phyloP scores from a whole-genome alignment of 2,888 invertebrate species.

The Epirrhoe tristata region DNA sequence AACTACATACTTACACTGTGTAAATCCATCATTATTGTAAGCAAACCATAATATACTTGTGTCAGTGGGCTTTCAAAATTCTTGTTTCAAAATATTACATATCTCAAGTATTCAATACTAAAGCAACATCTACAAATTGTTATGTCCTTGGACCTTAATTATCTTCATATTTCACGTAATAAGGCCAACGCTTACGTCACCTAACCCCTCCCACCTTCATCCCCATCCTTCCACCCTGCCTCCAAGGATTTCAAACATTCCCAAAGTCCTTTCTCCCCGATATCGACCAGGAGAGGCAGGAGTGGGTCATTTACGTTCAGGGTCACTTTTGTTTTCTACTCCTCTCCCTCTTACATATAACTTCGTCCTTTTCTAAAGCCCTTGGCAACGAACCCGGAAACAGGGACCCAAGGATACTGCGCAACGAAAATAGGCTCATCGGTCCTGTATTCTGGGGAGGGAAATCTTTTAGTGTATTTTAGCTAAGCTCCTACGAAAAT shows the following conservation, averaged over 20 bases:
- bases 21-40: too few species aligned
- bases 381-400: constrained; percentile 58
- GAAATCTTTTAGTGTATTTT: not conserved
- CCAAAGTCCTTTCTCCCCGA: constrained; percentile 34
- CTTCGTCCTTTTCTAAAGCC: constrained; percentile 50
- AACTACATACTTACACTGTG: too few species aligned
- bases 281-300: constrained; percentile 60
- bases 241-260: constrained; percentile 19
- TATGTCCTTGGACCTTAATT: not conserved
- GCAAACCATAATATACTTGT: too few species aligned
- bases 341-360: constrained; percentile 50
- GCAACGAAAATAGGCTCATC: constrained; percentile 25
- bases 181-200: constrained; percentile 6
- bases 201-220: not conserved
- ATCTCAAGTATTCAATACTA: not conserved
- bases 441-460: not conserved
- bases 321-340: constrained; percentile 66
- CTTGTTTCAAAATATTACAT: not conserved
- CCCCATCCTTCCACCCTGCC: not conserved
- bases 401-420: constrained; percentile 38
- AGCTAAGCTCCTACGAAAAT: not conserved
- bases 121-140: too few species aligned
- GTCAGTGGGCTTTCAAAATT: too few species aligned
- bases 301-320: constrained; percentile 66
- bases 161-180: not conserved